Conservation (phyloP, 2,888 invertebrate genomes). For the Leucoma salicis region DNA sequence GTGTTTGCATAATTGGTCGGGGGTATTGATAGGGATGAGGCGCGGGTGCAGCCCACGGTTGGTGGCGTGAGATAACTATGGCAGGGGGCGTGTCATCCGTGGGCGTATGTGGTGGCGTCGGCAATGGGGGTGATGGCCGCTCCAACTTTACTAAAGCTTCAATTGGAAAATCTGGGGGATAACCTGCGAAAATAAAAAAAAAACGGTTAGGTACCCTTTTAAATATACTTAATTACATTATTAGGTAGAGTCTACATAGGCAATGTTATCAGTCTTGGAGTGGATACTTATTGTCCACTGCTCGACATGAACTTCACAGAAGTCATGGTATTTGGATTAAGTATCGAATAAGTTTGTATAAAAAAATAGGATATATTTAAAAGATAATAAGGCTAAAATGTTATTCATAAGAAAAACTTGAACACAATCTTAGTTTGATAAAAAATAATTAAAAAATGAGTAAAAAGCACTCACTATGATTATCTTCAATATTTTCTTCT, state of each 20-base stretch:
- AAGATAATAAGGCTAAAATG: too few relatives aligned
- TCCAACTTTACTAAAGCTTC: conserved; percentile 83
- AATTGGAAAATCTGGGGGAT: conserved; percentile 82
- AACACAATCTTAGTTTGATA: conserved; percentile 9
- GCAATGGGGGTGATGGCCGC: conserved; percentile 83
- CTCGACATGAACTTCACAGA: too few relatives aligned
- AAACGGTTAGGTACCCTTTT: neutral
- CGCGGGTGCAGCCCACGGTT: conserved; percentile 60
- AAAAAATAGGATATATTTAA: too few relatives aligned
- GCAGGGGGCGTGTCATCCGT: conserved; percentile 83
- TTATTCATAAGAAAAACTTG: too few relatives aligned
- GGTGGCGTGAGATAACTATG: conserved; percentile 68
- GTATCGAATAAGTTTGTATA: too few relatives aligned
- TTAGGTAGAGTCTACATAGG: neutral
- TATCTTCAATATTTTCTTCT: conserved; percentile 69
- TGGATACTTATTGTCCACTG: too few relatives aligned
- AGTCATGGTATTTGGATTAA: too few relatives aligned
- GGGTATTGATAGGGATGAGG: conserved; percentile 64
- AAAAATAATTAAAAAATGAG: conserved; percentile 7
- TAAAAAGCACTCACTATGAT: conserved; percentile 59
- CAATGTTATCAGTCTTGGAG: too few relatives aligned
- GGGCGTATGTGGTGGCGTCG: conserved; percentile 89
- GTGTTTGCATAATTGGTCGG: conserved; percentile 58
- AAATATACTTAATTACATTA: neutral
- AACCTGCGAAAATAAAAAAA: conserved; percentile 64